Base-by-base conservation (phyloP, 2,797 vertebrate species). In the Alauda arvensis region DNA sequence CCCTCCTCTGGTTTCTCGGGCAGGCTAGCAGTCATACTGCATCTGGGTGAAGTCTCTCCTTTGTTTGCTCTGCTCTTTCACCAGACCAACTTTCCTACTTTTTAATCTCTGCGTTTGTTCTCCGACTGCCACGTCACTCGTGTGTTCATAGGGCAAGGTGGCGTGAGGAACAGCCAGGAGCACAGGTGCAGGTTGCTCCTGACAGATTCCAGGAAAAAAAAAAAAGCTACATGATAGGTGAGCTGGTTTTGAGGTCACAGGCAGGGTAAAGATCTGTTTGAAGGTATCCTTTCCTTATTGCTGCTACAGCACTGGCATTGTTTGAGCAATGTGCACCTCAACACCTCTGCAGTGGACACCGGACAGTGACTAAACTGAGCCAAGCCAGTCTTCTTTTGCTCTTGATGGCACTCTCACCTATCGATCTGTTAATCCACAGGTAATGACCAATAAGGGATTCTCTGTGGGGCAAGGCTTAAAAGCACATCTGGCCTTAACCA, bases 41-140 rank as follows among this genome's bases (percentile, higher is more conserved):
- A 5, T 48, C 69, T 83, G 80, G 60, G 63, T 90, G 81, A 91
- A 94, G 92, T 93, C 86, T 91, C 55, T 91, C 83, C 90, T 92
- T 91, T 95, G 93, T 95, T 95, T 95, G 90, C 80, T 91, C 26
- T 93, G 9, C 87, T 74, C 80, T 87, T 92, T 77, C 19, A 0
- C 83, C 75, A 78, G 63, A 68, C 61, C 0, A 9, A 77, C 89
- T 92, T 90, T 52, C 51, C 52, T 62, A 26, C 52, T 79, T 82
- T 78, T 51, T 90, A 7, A 83, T 68, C 77, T 78, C 46, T 0
- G 0, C 0, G 1, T 85, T 90, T 93, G 87, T 87, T 93, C 79
- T 89, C 40, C 0, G 2, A 42, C 53, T 87, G 93, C 93, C 93
- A 95, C 93, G 88, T 95, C 2, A 0, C 79, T 65, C 0, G 0